Conservation (phyloP, 2,797 vertebrate species). For the Hoplostethus atlanticus region DNA sequence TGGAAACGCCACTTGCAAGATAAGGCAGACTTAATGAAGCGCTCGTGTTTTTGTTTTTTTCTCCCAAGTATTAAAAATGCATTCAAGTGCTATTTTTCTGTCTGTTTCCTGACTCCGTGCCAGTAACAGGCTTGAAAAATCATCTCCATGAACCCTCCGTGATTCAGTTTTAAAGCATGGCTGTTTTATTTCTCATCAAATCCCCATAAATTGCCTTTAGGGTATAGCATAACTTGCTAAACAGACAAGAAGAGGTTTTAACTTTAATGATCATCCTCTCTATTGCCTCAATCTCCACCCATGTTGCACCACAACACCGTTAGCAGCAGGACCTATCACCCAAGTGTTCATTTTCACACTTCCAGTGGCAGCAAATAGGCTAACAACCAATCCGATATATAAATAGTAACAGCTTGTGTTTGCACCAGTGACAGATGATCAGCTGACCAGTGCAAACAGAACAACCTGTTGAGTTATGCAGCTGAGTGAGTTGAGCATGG, state of each 20-base stretch:
- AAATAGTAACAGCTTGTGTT: not conserved
- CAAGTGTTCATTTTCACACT: conserved; percentile 40
- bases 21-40: conserved; percentile 44
- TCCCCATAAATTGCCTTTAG: conserved; percentile 3
- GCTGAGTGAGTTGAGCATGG: too few species aligned
- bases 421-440: too few species aligned
- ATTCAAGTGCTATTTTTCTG: conserved; percentile 25
- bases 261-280: conserved; percentile 1
- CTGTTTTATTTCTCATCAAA: conserved; percentile 11
- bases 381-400: not conserved
- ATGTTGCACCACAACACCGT: not conserved
- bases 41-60: not conserved
- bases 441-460: too few species aligned
- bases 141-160: conserved; percentile 9
- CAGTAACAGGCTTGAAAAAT: conserved; percentile 19
- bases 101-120: conserved; percentile 3
- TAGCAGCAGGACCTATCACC: conserved; percentile 38
- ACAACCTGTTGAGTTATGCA: too few species aligned
- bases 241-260: conserved; percentile 1
- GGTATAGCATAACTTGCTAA: not conserved
- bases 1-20: conserved; percentile 36
- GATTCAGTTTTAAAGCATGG: conserved; percentile 29
- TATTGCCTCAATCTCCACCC: not conserved
- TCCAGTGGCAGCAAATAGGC: not conserved
- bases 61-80: conserved; percentile 50